phyloP scores from a whole-genome alignment of 2,113 vertebrate genomes.

The Aphyosemion australe region DNA sequence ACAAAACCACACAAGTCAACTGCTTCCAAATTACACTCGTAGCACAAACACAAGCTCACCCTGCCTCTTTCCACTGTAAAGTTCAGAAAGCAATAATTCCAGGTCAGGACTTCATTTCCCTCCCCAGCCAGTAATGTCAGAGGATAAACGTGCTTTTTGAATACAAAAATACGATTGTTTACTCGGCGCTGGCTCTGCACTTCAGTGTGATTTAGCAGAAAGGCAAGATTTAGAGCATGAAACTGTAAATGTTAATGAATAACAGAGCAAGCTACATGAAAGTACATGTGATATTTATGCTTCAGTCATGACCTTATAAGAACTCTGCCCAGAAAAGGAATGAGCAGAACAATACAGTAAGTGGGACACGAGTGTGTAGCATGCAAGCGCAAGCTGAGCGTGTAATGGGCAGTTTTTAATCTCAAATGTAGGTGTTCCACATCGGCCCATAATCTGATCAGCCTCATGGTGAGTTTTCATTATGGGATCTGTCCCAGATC shows the following conservation, averaged over 20 bases:
- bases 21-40: not conserved
- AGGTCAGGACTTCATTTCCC: not conserved
- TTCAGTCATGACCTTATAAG: constrained; percentile 42
- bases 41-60: not conserved
- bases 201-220: not conserved
- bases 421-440: constrained; percentile 71
- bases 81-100: constrained; percentile 1
- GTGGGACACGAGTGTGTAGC: constrained; percentile 40
- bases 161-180: not conserved
- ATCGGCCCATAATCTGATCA: constrained; percentile 70
- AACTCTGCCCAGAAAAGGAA: constrained; percentile 49
- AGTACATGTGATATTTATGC: constrained; percentile 43
- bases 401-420: constrained; percentile 72
- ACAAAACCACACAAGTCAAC: not conserved
- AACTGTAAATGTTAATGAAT: not conserved
- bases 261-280: constrained; percentile 21
- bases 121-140: not conserved
- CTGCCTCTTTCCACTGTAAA: not conserved
- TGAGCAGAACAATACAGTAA: constrained; percentile 33
- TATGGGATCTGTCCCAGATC: constrained; percentile 66
- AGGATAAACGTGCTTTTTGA: not conserved
- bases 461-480: constrained; percentile 65
- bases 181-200: not conserved
- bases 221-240: not conserved
- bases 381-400: constrained; percentile 44